Conservation (phyloP, 1,140 invertebrate genomes). For the Papilio aristodemus region DNA sequence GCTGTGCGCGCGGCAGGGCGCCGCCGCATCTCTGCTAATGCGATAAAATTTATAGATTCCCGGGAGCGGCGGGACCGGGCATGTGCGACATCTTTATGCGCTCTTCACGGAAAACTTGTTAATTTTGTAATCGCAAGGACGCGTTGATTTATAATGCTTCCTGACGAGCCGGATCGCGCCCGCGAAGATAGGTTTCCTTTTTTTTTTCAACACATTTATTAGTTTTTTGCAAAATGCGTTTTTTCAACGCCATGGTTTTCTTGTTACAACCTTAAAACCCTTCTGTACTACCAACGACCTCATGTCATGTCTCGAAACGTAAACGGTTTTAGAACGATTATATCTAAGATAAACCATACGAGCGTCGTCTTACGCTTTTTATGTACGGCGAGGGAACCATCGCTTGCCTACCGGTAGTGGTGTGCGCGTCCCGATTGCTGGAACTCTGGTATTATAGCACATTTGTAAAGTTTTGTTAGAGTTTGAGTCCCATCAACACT, state of each 20-base stretch:
- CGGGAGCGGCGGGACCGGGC: slow-evolving; percentile 42
- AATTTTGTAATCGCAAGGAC: slow-evolving; percentile 36
- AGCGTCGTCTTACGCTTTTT: no score
- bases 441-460: no score
- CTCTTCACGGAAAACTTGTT: slow-evolving; percentile 47
- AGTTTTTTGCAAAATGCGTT: background rate
- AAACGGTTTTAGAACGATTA: background rate
- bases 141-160: slow-evolving; percentile 36
- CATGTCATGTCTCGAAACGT: background rate
- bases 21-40: slow-evolving; percentile 54
- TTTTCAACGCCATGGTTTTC: background rate
- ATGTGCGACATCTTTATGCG: slow-evolving; percentile 45
- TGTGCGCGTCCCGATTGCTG: no score
- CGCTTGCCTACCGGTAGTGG: no score
- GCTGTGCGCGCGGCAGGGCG: slow-evolving; percentile 32
- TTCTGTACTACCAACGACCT: background rate
- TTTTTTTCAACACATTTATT: background rate
- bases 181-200: slow-evolving; percentile 10
- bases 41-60: slow-evolving; percentile 67
- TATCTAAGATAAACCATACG: background rate
- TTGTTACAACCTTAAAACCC: background rate
- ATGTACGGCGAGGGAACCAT: no score
- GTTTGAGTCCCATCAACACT: no score
- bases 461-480: no score
- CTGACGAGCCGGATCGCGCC: background rate